Conservation (phyloP, 2,797 vertebrate species). For the Eospalax fontanierii region DNA sequence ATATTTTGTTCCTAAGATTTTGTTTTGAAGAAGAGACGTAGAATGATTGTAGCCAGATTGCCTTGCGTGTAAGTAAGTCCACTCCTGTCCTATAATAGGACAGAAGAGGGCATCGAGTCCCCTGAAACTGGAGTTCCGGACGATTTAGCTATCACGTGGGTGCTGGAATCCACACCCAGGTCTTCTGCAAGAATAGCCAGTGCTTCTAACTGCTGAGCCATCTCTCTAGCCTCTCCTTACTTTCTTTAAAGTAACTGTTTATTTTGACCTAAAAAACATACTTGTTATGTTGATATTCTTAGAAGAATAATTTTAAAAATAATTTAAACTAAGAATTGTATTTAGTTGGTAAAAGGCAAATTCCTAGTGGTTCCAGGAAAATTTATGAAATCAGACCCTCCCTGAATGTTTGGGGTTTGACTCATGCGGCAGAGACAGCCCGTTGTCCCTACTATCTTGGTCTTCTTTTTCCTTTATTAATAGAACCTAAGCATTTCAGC, state of each 20-base stretch:
- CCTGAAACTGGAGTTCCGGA: no score
- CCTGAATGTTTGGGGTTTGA: neutral
- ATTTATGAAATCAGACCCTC: neutral
- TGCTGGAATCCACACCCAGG: no score
- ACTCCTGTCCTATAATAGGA: no score
- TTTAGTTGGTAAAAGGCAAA: neutral
- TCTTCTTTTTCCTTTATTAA: conserved; percentile 32
- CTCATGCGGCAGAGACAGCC: neutral
- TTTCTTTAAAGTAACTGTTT: conserved; percentile 12
- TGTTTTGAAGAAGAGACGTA: neutral
- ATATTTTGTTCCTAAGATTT: conserved; percentile 39
- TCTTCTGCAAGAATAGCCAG: no score
- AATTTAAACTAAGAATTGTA: neutral
- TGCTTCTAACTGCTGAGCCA: no score
- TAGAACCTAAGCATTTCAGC: neutral
- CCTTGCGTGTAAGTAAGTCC: no score
- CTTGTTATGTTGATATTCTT: neutral
- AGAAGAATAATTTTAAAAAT: conserved; percentile 14
- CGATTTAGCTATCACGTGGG: no score
- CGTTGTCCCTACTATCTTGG: neutral
- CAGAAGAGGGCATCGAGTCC: no score
- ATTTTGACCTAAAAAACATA: conserved; percentile 33
- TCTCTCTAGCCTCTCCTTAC: neutral
- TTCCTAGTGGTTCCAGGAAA: neutral
- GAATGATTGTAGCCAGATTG: neutral